Percentiles rank a stretch among this genome's conserved stretches.
Evolutionary conservation across 2,113 vertebrate genomes (phyloP).

Genomic region (Cryptoleucopteryx plumbea): DNA sequence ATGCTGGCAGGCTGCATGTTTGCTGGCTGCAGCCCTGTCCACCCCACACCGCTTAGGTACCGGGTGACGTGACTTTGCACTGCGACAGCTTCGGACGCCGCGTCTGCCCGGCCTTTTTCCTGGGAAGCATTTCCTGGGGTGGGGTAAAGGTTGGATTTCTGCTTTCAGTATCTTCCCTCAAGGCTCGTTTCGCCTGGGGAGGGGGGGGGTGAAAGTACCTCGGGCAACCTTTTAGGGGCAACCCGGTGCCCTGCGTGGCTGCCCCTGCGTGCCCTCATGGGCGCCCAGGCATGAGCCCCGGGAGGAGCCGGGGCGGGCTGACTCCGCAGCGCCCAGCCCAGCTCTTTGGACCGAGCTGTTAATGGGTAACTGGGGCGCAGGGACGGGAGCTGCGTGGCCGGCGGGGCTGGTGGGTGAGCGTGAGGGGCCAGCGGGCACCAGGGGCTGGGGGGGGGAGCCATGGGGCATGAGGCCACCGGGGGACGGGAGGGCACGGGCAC

Average conservation of each 20-base stretch:
- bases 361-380: constrained; percentile 2
- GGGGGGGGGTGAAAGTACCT: not conserved
- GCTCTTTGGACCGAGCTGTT: constrained; percentile 63
- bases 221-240: not conserved
- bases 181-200: accelerated
- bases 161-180: not conserved
- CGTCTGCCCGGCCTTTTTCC: accelerated
- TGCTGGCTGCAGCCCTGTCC: not conserved
- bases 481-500: too few relatives aligned
- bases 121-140: accelerated
- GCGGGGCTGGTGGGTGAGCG: not conserved
- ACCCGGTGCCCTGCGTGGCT: accelerated
- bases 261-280: accelerated
- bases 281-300: not conserved
- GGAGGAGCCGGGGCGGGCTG: not conserved
- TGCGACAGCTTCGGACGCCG: accelerated
- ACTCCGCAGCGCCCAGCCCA: not conserved
- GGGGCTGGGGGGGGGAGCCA: too few relatives aligned
- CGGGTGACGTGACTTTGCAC: accelerated
- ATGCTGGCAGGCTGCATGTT: accelerated
- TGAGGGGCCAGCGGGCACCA: accelerated
- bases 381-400: not conserved
- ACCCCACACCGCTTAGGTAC: accelerated
- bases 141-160: not conserved
- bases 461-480: too few relatives aligned